phyloP scores from a whole-genome alignment of 2,113 vertebrate species.

The Nymphicus hollandicus region DNA sequence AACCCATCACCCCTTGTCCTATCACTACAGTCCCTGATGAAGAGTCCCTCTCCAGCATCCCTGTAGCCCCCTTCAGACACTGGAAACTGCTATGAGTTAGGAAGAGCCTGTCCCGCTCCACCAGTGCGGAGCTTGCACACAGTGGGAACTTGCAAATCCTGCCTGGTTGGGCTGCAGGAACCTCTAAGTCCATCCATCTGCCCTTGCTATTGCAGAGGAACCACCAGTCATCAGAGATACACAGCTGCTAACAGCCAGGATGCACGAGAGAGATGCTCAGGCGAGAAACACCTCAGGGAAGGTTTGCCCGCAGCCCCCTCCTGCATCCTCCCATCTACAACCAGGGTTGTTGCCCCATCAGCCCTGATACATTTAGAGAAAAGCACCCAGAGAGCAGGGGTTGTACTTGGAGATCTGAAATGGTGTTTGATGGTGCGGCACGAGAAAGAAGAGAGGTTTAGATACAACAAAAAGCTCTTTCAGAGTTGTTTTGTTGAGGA shows the following conservation, averaged over 20 bases:
- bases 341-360: not conserved
- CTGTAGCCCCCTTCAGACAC: not conserved
- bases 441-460: not conserved
- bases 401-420: not conserved
- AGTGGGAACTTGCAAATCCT: not conserved
- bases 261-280: not conserved
- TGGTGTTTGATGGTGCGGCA: not conserved
- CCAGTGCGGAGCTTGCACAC: fast-evolving
- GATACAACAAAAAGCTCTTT: not conserved
- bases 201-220: not conserved
- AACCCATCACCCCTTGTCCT: not conserved
- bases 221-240: not conserved
- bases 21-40: not conserved
- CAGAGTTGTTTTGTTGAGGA: not conserved
- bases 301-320: not conserved
- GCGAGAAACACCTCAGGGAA: not conserved
- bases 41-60: not conserved
- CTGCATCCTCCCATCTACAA: not conserved
- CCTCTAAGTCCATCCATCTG: not conserved
- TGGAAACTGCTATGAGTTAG: not conserved
- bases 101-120: not conserved
- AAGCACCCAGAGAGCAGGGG: not conserved
- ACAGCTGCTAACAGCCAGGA: not conserved
- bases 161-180: not conserved
- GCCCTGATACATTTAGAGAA: not conserved